Base-by-base conservation (phyloP, 1,140 invertebrate genomes). In the Atta texana region DNA sequence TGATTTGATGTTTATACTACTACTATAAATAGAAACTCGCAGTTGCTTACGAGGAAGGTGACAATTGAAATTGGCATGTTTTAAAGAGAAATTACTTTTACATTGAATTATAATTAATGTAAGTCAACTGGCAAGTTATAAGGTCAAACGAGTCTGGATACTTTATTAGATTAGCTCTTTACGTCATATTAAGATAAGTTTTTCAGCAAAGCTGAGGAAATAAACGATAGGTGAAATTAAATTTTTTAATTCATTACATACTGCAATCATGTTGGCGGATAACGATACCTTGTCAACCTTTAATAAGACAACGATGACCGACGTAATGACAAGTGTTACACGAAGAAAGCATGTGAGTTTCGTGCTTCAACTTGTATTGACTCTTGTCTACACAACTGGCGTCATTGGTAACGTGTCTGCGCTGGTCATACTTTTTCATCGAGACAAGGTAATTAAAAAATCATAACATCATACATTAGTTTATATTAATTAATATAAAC, bases 371-470 rank as follows among this genome's bases (percentile, higher is more conserved):
- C 86, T 95, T 4, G 88, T 96, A 0, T 93, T 96, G 39, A 96
- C 96, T 0, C 80, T 95, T 8, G 95, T 95, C 53, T 97, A 97
- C 86, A 84, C 96, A 5, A 93, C 96, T 4, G 97, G 97, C 16
- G 95, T 96, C 21, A 88, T 96, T 10, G 97, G 96, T 3, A 97
- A 97, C 88, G 86, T 96, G 16, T 95, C 96, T 2, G 96, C 97
- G 6, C 92, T 97, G n/a, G 94, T 95, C 55, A 96, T 97, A 82
- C 94, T 97, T 8, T 95, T 95, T 86, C 95, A 95, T 86, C 92
- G 90, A n/a, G 94, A 95, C 81, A 95, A 95, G 94, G 95, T 95
- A 80, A 90, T 49, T n/a, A 6, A 49, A 0, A 68, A 31, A 82
- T 14, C 39, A 51, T 10, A 44, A 18, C 3, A 61, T 75, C 7